Evolutionary conservation across 2,797 vertebrate species (phyloP).

Genomic region (Alosa sapidissima): DNA sequence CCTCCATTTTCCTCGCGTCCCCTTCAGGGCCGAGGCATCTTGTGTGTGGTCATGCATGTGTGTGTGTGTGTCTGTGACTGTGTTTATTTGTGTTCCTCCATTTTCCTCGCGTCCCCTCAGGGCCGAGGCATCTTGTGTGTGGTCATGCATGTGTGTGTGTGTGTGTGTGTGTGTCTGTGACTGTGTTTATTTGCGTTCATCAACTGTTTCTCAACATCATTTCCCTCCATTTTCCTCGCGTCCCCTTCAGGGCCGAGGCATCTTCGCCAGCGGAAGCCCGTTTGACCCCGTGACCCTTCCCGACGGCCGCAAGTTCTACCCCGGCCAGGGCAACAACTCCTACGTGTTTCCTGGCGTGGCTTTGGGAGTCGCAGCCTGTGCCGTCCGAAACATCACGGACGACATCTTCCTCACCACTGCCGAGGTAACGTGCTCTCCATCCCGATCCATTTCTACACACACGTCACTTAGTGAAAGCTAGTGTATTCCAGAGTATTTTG

Average conservation of each 20-base stretch:
- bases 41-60: constrained; percentile 52
- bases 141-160: neutral
- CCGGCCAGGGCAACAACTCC: constrained; percentile 97
- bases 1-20: constrained; percentile 17
- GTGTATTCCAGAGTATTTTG: too few relatives aligned
- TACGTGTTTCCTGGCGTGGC: constrained; percentile 97
- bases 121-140: constrained; percentile 85
- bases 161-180: neutral
- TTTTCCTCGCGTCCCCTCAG: constrained; percentile 63
- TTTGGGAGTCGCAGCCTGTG: constrained; percentile 83
- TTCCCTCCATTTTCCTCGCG: neutral
- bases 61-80: constrained; percentile 14
- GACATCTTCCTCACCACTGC: constrained; percentile 88
- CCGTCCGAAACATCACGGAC: constrained; percentile 80
- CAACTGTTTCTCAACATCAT: neutral
- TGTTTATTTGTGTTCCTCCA: neutral
- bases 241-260: constrained; percentile 80
- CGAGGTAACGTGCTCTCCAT: constrained; percentile 75
- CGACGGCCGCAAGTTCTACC: constrained; percentile 81
- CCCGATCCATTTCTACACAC: neutral
- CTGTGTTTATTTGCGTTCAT: neutral
- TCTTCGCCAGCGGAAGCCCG: constrained; percentile 98
- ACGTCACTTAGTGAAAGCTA: too few relatives aligned
- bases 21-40: constrained; percentile 86
- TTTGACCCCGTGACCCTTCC: constrained; percentile 89